These are phyloP conservation scores for Nothocercus nigrocapillus DNA, from an alignment of 2,113 vertebrate genomes.

Conservation along the genomic window DNA sequence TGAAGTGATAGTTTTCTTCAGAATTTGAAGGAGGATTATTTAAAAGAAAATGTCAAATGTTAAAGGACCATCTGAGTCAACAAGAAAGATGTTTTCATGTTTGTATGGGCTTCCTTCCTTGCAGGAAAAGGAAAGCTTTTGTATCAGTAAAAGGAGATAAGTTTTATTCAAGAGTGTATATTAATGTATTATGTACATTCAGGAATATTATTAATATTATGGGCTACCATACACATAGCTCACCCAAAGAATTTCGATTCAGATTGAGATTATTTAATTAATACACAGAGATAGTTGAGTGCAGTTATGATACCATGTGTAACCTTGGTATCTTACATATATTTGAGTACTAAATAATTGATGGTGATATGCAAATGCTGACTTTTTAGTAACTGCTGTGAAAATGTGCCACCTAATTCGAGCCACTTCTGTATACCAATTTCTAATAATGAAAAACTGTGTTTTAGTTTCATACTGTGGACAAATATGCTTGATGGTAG, in stretches of 20 bases:
- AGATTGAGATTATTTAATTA: slow-evolving; percentile 39
- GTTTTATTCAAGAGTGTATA: neutral
- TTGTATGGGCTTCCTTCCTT: slow-evolving; percentile 40
- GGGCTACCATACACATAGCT: slow-evolving; percentile 1
- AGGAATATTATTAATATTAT: neutral
- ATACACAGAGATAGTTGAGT: neutral
- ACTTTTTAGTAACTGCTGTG: slow-evolving; percentile 25
- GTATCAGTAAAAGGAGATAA: slow-evolving; percentile 15
- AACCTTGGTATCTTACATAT: neutral
- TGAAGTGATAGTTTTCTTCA: slow-evolving; percentile 67
- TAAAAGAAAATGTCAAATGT: slow-evolving; percentile 41
- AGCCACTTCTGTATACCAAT: neutral
- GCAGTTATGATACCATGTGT: neutral
- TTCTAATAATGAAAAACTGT: neutral
- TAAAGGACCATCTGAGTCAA: slow-evolving; percentile 39
- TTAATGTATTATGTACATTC: neutral
- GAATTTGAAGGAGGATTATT: slow-evolving; percentile 47
- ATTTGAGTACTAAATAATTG: slow-evolving; percentile 25
- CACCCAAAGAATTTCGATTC: neutral
- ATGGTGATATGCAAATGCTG: slow-evolving; percentile 7
- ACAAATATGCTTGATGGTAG: neutral
- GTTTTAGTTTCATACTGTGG: neutral
- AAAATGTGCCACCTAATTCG: neutral
- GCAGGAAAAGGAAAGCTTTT: slow-evolving; percentile 44
- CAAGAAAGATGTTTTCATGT: slow-evolving; percentile 52